Evolutionary conservation across 92 coral and sea anemone genomes (phyloP), one percentile per base, ranked within the genome.

Genomic region (Muricea muricata): DNA sequence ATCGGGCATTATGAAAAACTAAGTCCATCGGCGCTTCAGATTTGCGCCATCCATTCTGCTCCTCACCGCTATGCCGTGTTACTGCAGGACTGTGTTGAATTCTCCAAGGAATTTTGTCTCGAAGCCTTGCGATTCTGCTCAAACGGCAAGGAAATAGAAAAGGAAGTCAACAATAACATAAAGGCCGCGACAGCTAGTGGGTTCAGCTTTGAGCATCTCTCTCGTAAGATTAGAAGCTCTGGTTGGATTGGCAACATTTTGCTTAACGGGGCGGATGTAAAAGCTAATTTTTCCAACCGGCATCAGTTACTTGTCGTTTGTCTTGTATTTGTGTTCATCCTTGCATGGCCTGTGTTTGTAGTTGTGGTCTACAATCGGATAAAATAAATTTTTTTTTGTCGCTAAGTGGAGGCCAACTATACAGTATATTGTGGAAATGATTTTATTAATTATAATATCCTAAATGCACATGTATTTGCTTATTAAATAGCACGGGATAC

Each of bases 61-160:
- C 98, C 98, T 6, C 98, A 93, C 31, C 93, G 91, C n/a, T 93
- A 93, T 41, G 91, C 86, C 33, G 86, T 76, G 45, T 75, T 94
- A 17, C 91, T 94, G 7, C 76, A 93, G 56, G 98, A 94, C 88
- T 94, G 98, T 68, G 98, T 94, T 39, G 97, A 91, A 84, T 94
- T 93, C 73, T 91, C 98, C 5, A 94, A 91, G 83, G 98, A 94
- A 39, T 94, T 93, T 63, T 94, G 98, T 40, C 30, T 90, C 42
- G 93, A 90, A 57, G 80, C 91, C 32, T 90, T 94, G 24, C 88
- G 91, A 23, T 93, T 86, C 87, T 87, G 93, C 65, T 88, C 87
- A 17, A 94, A 94, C 68, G 84, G 97, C 39, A 73, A 83, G 28
- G 91, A 80, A 24, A 65, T 94, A 20, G 98, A 94, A 78, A 55